Evolutionary conservation across 1,140 invertebrate genomes (phyloP).

Genomic region (Rhopalosiphum maidis): DNA sequence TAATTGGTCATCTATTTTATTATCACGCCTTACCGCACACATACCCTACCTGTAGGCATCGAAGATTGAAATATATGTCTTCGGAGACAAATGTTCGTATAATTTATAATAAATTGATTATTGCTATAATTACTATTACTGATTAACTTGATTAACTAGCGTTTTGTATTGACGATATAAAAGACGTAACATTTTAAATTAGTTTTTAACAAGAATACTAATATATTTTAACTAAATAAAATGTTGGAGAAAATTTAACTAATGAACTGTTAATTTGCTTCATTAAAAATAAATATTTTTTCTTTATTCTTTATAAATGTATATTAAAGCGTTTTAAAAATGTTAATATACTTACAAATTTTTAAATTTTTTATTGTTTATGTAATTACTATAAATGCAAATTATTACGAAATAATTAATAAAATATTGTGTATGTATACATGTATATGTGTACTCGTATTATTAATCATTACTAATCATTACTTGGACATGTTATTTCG

Average conservation of each 20-base stretch:
- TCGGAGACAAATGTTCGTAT: background rate
- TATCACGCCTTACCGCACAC: background rate
- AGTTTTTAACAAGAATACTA: background rate
- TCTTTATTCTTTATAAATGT: background rate
- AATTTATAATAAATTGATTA: background rate
- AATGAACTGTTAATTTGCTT: background rate
- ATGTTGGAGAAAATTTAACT: background rate
- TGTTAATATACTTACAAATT: background rate
- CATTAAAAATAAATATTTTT: background rate
- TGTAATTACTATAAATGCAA: background rate
- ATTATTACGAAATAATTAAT: background rate
- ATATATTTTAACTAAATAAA: background rate
- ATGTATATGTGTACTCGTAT: no score
- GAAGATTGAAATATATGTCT: background rate
- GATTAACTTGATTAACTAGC: constrained; percentile 2
- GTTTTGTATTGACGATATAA: background rate
- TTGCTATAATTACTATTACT: background rate
- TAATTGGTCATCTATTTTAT: constrained; percentile 39
- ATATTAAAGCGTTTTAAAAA: background rate
- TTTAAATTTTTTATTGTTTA: background rate
- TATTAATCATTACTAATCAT: no score
- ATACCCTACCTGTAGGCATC: constrained; percentile 18
- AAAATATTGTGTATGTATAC: background rate
- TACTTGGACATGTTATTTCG: no score
- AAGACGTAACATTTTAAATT: background rate